Conservation (phyloP, 2,888 invertebrate species). For the Aelia acuminata region DNA sequence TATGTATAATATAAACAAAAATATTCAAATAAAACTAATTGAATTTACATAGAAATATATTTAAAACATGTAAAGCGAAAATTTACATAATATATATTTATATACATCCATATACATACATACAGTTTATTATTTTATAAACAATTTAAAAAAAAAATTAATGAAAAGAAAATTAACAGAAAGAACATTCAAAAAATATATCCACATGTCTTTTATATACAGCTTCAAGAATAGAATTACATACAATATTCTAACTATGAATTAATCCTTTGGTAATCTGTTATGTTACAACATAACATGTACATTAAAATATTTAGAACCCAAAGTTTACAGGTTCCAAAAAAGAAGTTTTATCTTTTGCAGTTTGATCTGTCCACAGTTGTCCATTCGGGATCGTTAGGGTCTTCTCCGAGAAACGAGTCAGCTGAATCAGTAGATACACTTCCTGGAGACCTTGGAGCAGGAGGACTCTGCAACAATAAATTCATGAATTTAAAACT, state of each 20-base stretch:
- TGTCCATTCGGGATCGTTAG: constrained; percentile 89
- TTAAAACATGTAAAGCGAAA: constrained; percentile 60
- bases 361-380: constrained; percentile 59
- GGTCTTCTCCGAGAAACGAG: constrained; percentile 75
- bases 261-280: constrained; percentile 58
- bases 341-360: constrained; percentile 61
- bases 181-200: constrained; percentile 53
- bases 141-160: constrained; percentile 36
- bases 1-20: constrained; percentile 9
- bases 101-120: constrained; percentile 53
- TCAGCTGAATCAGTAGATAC: constrained; percentile 73
- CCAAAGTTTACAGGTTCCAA: constrained; percentile 46
- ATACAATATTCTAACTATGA: constrained; percentile 53
- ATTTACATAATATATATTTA: constrained; percentile 57
- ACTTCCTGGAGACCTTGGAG: constrained; percentile 70
- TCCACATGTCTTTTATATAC: constrained; percentile 55
- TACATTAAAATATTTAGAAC: constrained; percentile 50
- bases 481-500: background rate
- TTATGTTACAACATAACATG: constrained; percentile 45
- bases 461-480: constrained; percentile 50
- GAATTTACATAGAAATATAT: constrained; percentile 48
- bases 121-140: constrained; percentile 33
- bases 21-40: constrained; percentile 47
- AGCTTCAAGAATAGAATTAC: constrained; percentile 31
- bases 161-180: constrained; percentile 40